Conservation (phyloP, 2,797 vertebrate genomes). For the Moxostoma hubbsi region DNA sequence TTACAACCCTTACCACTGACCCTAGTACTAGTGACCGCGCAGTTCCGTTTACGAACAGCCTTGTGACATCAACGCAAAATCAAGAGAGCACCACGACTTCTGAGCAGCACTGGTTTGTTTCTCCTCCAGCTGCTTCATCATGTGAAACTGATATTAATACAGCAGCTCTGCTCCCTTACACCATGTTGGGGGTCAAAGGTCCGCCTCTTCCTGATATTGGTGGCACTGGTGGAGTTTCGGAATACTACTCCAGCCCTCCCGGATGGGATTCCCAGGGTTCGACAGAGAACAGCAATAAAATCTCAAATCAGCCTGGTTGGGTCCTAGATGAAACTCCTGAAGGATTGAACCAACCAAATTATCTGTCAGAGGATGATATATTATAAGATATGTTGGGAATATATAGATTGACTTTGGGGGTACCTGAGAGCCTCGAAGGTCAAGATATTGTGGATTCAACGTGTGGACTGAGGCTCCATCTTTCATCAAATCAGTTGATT, state of each 20-base stretch:
- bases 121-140: constrained; percentile 94
- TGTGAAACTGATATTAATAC: constrained; percentile 95
- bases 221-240: constrained; percentile 89
- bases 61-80: constrained; percentile 94
- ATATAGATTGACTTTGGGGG: constrained; percentile 88
- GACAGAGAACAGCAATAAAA: constrained; percentile 92
- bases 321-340: constrained; percentile 81
- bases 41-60: constrained; percentile 95
- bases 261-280: constrained; percentile 95
- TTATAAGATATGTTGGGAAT: constrained; percentile 80
- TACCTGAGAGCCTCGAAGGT: constrained; percentile 89
- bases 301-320: constrained; percentile 92
- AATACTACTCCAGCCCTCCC: constrained; percentile 93
- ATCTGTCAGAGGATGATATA: constrained; percentile 84
- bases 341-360: constrained; percentile 79
- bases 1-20: constrained; percentile 85
- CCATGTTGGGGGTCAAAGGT: constrained; percentile 94
- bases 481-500: constrained; percentile 95
- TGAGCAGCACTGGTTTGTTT: constrained; percentile 98
- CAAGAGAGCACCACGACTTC: constrained; percentile 93
- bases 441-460: constrained; percentile 94
- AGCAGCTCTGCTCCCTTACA: constrained; percentile 95
- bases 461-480: constrained; percentile 98
- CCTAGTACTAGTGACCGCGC: constrained; percentile 90
- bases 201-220: constrained; percentile 91